A percentile compares a stretch with the other conserved stretches of the same genome.
Conservation (phyloP, 2,113 vertebrate genomes). For the Agelaius tricolor region DNA sequence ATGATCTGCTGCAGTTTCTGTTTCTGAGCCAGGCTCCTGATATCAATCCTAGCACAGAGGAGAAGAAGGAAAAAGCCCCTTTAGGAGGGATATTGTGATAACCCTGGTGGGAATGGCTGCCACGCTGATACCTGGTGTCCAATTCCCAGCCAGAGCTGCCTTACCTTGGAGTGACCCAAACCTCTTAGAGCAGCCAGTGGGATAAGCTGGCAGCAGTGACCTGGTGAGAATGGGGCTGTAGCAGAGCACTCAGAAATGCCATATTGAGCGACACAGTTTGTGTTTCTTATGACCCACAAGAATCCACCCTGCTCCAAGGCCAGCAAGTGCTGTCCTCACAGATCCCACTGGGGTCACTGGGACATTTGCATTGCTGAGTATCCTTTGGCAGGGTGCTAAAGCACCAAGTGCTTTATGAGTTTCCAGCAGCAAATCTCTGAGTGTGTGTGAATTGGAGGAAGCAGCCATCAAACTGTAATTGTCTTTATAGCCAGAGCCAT, state of each 20-base stretch:
- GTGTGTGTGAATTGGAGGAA: not conserved
- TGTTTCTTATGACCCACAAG: not conserved
- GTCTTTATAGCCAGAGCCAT: not conserved
- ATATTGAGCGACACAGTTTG: not conserved
- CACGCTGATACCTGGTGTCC: not conserved
- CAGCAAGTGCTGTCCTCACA: not conserved
- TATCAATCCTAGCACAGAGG: not conserved
- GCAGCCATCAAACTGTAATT: not conserved
- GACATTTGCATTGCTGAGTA: not conserved
- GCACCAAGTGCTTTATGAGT: not conserved
- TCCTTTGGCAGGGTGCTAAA: not conserved
- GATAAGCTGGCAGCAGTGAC: not conserved
- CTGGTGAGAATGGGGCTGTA: not conserved
- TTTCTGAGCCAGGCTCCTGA: not conserved
- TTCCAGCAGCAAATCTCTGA: not conserved
- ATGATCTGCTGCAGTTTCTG: conserved; percentile 1
- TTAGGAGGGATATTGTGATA: not conserved
- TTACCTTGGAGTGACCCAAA: not conserved
- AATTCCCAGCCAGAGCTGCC: not conserved
- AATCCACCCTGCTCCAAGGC: not conserved
- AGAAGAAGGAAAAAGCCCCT: not conserved
- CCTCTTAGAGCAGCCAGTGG: not conserved
- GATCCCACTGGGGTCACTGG: not conserved
- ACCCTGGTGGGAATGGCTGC: not conserved
- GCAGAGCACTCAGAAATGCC: not conserved